These are phyloP conservation scores for Nasua narica DNA, from an alignment of 2,797 vertebrate genomes.

Conservation along the genomic window DNA sequence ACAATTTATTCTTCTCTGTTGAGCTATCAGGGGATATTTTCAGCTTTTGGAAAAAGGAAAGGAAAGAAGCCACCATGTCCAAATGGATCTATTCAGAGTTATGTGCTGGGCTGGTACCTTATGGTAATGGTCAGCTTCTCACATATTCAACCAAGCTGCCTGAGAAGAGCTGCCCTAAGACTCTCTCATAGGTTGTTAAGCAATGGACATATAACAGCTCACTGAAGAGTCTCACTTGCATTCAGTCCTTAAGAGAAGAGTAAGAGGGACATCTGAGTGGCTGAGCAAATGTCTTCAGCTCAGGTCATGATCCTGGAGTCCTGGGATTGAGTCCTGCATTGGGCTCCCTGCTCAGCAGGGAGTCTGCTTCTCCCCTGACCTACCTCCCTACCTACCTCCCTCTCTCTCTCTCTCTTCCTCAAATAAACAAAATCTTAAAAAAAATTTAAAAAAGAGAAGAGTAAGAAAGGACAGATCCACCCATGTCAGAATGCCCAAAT, in stretches of 20 bases:
- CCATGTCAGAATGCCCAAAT: not conserved
- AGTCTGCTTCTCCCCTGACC: no score
- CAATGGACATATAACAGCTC: not conserved
- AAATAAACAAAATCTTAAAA: no score
- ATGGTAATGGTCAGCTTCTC: slow-evolving; percentile 63
- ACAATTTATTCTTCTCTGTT: slow-evolving; percentile 84
- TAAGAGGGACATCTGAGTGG: not conserved
- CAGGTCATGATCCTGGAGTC: no score
- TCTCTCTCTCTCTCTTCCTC: no score
- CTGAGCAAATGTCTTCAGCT: no score
- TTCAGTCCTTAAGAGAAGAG: not conserved
- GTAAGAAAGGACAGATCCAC: not conserved
- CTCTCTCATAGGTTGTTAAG: not conserved
- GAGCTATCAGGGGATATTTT: slow-evolving; percentile 82
- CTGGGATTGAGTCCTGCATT: no score
- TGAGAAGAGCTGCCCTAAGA: not conserved
- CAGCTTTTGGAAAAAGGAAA: slow-evolving; percentile 76
- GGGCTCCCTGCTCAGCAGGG: no score
- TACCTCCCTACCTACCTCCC: no score
- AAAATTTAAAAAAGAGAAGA: not conserved
- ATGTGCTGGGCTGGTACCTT: slow-evolving; percentile 67
- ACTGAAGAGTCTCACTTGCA: not conserved
- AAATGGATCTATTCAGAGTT: slow-evolving; percentile 77
- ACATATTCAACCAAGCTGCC: not conserved
- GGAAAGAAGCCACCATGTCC: slow-evolving; percentile 76